Evolutionary conservation across 2,113 vertebrate genomes (phyloP).

Genomic region (Heterotis niloticus): DNA sequence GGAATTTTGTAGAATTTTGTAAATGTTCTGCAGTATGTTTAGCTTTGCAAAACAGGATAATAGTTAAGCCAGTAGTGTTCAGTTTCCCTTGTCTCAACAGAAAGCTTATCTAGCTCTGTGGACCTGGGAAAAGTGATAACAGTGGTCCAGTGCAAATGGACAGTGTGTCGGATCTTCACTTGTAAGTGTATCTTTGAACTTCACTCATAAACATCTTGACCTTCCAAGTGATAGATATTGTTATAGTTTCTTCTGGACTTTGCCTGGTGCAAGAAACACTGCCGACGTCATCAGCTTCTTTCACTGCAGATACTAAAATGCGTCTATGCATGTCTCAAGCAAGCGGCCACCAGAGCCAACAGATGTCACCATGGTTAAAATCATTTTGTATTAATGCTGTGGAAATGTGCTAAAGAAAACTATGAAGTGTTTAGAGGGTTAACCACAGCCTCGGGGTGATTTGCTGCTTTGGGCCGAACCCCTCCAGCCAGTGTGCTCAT

Average conservation of each 20-base stretch:
- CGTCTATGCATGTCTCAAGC: no score
- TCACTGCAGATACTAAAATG: no score
- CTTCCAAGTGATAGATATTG: background rate
- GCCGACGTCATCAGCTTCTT: no score
- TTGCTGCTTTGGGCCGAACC: background rate
- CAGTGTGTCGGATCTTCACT: constrained; percentile 50
- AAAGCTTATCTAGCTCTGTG: constrained; percentile 6
- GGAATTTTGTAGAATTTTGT: background rate
- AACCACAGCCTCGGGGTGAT: background rate
- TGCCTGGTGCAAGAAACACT: constrained; percentile 18
- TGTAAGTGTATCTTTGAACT: constrained; percentile 47
- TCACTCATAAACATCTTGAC: constrained; percentile 47
- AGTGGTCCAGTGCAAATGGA: background rate
- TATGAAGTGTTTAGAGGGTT: background rate
- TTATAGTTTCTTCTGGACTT: constrained; percentile 59
- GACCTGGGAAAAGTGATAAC: constrained; percentile 5
- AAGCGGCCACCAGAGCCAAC: no score
- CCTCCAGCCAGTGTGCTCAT: background rate
- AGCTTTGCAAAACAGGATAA: constrained; percentile 5
- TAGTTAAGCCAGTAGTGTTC: background rate
- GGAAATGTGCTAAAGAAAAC: no score
- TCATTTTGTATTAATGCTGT: no score
- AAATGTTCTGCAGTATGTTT: background rate
- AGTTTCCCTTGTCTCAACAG: background rate
- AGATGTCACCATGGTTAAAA: no score